phyloP scores from a whole-genome alignment of 2,797 vertebrate species.

The Dendrocincla tyrannina region DNA sequence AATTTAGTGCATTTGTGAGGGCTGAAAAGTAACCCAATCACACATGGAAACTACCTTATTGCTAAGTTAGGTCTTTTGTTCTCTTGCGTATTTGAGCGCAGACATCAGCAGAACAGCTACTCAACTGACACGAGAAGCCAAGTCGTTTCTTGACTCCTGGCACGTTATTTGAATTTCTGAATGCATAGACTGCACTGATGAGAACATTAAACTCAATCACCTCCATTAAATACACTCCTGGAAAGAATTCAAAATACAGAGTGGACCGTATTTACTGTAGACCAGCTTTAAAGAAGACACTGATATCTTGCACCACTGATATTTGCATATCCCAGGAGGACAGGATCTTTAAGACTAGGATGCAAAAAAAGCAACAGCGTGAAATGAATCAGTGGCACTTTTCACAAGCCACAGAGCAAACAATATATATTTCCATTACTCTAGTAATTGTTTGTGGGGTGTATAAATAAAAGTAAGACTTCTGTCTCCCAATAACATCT shows the following conservation, averaged over 20 bases:
- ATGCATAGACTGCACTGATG: not conserved
- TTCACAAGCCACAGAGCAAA: not conserved
- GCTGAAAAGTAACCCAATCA: not conserved
- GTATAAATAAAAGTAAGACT: not conserved
- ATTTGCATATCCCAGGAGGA: not conserved
- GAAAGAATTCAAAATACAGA: not conserved
- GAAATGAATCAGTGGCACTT: not conserved
- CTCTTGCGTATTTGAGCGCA: not conserved
- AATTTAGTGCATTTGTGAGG: not conserved
- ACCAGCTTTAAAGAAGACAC: not conserved
- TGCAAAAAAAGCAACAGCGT: not conserved
- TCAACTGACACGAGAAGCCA: not conserved
- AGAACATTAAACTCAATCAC: not conserved
- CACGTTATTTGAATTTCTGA: not conserved
- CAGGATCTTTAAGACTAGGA: not conserved
- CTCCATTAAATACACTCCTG: not conserved
- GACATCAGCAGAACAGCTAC: not conserved
- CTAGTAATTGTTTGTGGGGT: not conserved
- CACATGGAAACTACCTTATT: not conserved
- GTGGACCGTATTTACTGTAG: not conserved
- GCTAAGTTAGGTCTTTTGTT: not conserved
- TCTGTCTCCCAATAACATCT: not conserved
- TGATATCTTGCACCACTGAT: not conserved
- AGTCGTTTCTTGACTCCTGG: not conserved
- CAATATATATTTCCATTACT: not conserved